Conservation (phyloP, 2,797 vertebrate species). For the Melanotaenia maccullochi region DNA sequence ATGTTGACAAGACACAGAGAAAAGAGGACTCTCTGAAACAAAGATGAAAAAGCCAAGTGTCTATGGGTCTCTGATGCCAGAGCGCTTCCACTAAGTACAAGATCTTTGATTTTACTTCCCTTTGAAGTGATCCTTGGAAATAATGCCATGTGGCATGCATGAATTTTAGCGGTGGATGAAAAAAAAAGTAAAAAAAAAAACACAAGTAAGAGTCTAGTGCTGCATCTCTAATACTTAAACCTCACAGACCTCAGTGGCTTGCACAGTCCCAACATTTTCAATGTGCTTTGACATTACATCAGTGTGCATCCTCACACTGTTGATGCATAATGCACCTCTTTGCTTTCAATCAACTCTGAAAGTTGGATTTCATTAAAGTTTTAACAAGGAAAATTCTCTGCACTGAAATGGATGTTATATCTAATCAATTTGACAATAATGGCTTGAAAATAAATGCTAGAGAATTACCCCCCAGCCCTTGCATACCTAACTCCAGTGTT, state of each 20-base stretch:
- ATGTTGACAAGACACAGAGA: conserved; percentile 64
- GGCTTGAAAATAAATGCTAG: conserved; percentile 35
- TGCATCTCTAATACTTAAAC: conserved; percentile 31
- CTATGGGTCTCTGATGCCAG: conserved; percentile 49
- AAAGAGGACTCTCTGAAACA: conserved; percentile 48
- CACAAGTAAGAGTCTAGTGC: conserved; percentile 11
- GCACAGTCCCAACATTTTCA: conserved; percentile 18
- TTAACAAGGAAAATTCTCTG: conserved; percentile 33
- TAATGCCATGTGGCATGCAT: conserved; percentile 66
- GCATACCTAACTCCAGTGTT: conserved; percentile 31
- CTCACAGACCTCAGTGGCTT: conserved; percentile 26
- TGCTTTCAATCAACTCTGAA: conserved; percentile 38
- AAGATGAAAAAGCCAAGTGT: conserved; percentile 58
- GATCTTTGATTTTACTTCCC: conserved; percentile 65
- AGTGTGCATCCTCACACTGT: neutral
- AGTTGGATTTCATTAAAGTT: conserved; percentile 47
- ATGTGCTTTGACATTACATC: conserved; percentile 18
- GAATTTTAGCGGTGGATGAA: conserved; percentile 44
- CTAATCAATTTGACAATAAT: conserved; percentile 43
- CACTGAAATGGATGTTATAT: conserved; percentile 21
- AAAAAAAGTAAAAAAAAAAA: conserved; percentile 23
- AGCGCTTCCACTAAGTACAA: conserved; percentile 42
- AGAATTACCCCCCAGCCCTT: conserved; percentile 17
- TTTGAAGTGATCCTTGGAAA: conserved; percentile 64
- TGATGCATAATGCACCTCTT: conserved; percentile 20